Evolutionary conservation across 2,888 invertebrate genomes (phyloP).

Genomic region (Orthonevra nobilis): DNA sequence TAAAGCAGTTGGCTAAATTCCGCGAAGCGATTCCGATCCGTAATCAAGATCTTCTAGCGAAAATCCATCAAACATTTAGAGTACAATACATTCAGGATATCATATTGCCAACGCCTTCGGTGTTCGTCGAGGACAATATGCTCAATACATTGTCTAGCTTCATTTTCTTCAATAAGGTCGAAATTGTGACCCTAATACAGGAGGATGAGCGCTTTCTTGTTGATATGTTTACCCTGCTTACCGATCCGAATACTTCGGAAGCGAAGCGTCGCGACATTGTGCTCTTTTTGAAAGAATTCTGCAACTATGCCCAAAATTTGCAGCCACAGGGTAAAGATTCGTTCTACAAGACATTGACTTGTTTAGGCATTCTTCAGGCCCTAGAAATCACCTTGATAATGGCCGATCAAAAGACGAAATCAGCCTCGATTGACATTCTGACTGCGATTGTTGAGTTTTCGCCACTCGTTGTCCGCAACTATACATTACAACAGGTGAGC

Average conservation of each 20-base stretch:
- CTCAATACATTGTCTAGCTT: slow-evolving; percentile 98
- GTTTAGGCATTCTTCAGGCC: slow-evolving; percentile 92
- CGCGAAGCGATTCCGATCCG: slow-evolving; percentile 97
- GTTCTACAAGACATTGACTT: slow-evolving; percentile 96
- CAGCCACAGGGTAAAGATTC: slow-evolving; percentile 98
- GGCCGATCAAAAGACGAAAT: slow-evolving; percentile 96
- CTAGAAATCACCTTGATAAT: slow-evolving; percentile 94
- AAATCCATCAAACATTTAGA: slow-evolving; percentile 99
- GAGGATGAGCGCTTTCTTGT: slow-evolving; percentile 98
- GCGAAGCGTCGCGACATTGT: slow-evolving; percentile 95
- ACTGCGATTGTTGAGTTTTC: slow-evolving; percentile 99
- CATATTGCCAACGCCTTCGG: slow-evolving; percentile 98
- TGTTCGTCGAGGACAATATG: slow-evolving; percentile 99
- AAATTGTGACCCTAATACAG: slow-evolving; percentile 98
- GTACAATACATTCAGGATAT: slow-evolving; percentile 99
- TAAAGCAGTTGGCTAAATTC: slow-evolving; percentile 94
- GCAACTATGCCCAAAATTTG: slow-evolving; percentile 98
- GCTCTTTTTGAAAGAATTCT: slow-evolving; percentile 98
- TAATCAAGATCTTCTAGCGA: slow-evolving; percentile 95
- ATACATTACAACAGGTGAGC: slow-evolving; percentile 93
- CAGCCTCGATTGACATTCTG: slow-evolving; percentile 98
- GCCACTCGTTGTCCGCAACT: slow-evolving; percentile 97
- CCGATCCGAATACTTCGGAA: slow-evolving; percentile 92
- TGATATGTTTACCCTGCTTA: slow-evolving; percentile 95
- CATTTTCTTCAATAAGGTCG: slow-evolving; percentile 99